Base-by-base conservation (phyloP, 2,888 invertebrate genomes). In the Coronaproctus castanopsis region DNA sequence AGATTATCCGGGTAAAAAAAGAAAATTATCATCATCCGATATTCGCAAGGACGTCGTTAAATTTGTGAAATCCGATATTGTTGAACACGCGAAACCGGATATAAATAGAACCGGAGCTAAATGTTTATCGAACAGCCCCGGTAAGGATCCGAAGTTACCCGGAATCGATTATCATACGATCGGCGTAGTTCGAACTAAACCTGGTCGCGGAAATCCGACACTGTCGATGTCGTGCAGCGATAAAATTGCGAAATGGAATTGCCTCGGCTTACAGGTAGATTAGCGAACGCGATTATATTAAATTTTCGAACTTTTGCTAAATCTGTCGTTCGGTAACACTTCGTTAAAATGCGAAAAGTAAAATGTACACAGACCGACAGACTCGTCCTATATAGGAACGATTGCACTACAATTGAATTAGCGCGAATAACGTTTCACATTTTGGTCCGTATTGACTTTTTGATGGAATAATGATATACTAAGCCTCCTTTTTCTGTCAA, bases 221-320 rank as follows among this genome's bases (percentile, higher is more conserved):
- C 70, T 87, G 52, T 91, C 91, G 10, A 81, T 93, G 67, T 91
- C 91, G 0, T 96, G 95, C 71, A 93, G 91, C 71, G 95, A 96
- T 72, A 96, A 96, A 76, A 74, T 96, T 18, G 81, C 90, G 2
- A 82, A 83, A 67, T 96, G 95, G 95, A 82, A 85, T 68, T 75
- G 85, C 62, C 69, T 90, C 36, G 93, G 95, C 0, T 69, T 89
- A 23, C 92, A 88, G 64, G 68, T 67, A 60, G n/a, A n/a, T n/a
- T n/a, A n/a, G n/a, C n/a, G n/a, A n/a, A n/a, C n/a, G n/a, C n/a
- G n/a, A n/a, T n/a, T n/a, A n/a, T n/a, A n/a, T n/a, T n/a, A n/a
- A n/a, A n/a, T n/a, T n/a, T n/a, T n/a, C n/a, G n/a, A n/a, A n/a
- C n/a, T n/a, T n/a, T n/a, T n/a, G n/a, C n/a, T n/a, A n/a, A n/a